Conservation (phyloP, 1,140 invertebrate species). For the Telenomus remus region DNA sequence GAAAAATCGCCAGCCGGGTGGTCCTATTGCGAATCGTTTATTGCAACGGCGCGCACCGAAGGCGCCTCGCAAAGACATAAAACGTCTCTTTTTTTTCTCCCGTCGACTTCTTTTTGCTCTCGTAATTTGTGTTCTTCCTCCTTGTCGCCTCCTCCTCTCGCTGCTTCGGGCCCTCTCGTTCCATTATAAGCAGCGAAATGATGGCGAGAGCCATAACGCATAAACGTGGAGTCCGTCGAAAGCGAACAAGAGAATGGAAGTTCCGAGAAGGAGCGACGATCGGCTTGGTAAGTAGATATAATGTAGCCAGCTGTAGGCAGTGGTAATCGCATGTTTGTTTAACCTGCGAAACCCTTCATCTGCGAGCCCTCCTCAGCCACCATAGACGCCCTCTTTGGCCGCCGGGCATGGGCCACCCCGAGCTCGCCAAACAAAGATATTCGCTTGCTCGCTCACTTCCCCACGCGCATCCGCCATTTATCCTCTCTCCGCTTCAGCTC, state of each 20-base stretch:
- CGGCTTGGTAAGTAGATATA: slow-evolving; percentile 72
- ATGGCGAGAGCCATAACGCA: slow-evolving; percentile 57
- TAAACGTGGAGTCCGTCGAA: slow-evolving; percentile 39
- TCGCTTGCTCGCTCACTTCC: slow-evolving; percentile 58
- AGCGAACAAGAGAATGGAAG: slow-evolving; percentile 15
- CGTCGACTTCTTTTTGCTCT: slow-evolving; percentile 42
- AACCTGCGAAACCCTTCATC: slow-evolving; percentile 76
- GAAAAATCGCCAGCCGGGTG: slow-evolving; percentile 48
- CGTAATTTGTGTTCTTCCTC: slow-evolving; percentile 60
- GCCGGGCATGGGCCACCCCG: slow-evolving; percentile 68
- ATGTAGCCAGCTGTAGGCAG: slow-evolving; percentile 75
- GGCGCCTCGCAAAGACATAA: slow-evolving; percentile 63
- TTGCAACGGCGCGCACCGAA: slow-evolving; percentile 52
- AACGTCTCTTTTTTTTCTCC: slow-evolving; percentile 36
- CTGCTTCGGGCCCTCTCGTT: slow-evolving; percentile 11
- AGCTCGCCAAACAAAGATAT: slow-evolving; percentile 71
- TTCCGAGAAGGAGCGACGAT: slow-evolving; percentile 20
- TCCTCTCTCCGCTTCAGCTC: slow-evolving; percentile 24
- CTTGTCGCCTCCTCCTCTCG: slow-evolving; percentile 38
- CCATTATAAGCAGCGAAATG: slow-evolving; percentile 45
- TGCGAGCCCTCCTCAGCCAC: slow-evolving; percentile 46
- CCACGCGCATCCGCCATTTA: slow-evolving; percentile 15
- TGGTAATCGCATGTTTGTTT: slow-evolving; percentile 77
- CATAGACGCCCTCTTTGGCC: slow-evolving; percentile 64
- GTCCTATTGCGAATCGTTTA: slow-evolving; percentile 52